These are phyloP conservation scores for Peromyscus eremicus DNA, from an alignment of 2,797 vertebrate genomes.

Conservation along the genomic window DNA sequence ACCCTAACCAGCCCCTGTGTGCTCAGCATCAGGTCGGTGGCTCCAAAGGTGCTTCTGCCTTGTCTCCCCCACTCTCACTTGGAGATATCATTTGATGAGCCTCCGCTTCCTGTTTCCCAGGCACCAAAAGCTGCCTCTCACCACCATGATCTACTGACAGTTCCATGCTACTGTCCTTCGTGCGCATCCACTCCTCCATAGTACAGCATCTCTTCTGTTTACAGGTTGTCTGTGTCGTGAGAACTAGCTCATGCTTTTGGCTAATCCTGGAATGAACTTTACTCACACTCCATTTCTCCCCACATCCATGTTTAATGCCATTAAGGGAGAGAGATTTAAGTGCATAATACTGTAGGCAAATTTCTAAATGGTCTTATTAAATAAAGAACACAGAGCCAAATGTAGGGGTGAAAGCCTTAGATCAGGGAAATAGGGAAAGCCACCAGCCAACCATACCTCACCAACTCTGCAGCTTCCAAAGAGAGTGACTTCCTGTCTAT, in stretches of 20 bases:
- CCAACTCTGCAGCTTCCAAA: too few species aligned
- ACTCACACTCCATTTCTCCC: neutral
- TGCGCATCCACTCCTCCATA: neutral
- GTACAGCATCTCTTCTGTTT: neutral
- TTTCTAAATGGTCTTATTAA: too few species aligned
- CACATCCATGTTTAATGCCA: neutral
- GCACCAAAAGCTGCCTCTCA: neutral
- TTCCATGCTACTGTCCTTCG: neutral
- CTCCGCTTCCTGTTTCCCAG: neutral
- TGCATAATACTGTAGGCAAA: too few species aligned
- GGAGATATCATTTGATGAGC: neutral
- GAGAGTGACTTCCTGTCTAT: too few species aligned
- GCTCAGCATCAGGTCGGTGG: neutral
- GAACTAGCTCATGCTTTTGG: neutral
- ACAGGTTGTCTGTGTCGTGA: neutral
- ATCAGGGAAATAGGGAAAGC: too few species aligned
- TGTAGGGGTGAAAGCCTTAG: too few species aligned
- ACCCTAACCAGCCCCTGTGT: neutral
- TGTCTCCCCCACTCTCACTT: neutral
- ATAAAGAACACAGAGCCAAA: too few species aligned
- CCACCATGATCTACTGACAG: too few species aligned
- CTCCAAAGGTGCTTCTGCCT: neutral
- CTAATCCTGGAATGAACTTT: neutral
- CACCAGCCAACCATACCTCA: too few species aligned
- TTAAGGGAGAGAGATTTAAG: neutral